These are phyloP conservation scores for Formicarius rufipectus DNA, from an alignment of 2,113 vertebrate genomes.

Conservation along the genomic window DNA sequence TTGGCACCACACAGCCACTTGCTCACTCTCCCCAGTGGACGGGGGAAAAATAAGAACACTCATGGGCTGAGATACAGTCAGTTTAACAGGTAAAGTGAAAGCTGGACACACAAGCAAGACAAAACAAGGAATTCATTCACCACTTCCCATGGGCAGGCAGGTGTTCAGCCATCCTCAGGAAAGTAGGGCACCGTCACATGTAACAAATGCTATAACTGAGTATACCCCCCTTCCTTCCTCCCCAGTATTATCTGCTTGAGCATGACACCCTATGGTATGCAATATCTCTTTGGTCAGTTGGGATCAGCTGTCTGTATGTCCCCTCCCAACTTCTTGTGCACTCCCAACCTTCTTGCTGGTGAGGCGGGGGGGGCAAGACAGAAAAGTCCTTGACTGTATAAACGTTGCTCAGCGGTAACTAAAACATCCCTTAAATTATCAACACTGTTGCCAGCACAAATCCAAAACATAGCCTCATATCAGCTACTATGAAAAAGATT, in stretches of 20 bases:
- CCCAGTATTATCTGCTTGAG: background rate
- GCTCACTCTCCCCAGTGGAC: background rate
- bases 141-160: background rate
- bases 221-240: fast-evolving
- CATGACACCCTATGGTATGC: background rate
- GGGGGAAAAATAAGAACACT: background rate
- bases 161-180: background rate
- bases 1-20: background rate
- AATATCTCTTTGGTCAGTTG: background rate
- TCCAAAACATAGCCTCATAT: background rate
- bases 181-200: fast-evolving
- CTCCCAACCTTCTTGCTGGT: background rate
- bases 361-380: background rate
- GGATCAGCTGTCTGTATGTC: background rate
- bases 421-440: background rate
- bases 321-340: background rate
- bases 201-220: background rate
- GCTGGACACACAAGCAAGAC: background rate
- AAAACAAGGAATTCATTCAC: background rate
- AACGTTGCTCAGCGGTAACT: background rate
- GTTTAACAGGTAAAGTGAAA: background rate
- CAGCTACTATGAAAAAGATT: background rate
- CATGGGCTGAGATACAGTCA: background rate
- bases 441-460: background rate
- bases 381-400: background rate